These are phyloP conservation scores for Polydrusus pterygomalis DNA, from an alignment of 2,888 invertebrate genomes.

Conservation along the genomic window DNA sequence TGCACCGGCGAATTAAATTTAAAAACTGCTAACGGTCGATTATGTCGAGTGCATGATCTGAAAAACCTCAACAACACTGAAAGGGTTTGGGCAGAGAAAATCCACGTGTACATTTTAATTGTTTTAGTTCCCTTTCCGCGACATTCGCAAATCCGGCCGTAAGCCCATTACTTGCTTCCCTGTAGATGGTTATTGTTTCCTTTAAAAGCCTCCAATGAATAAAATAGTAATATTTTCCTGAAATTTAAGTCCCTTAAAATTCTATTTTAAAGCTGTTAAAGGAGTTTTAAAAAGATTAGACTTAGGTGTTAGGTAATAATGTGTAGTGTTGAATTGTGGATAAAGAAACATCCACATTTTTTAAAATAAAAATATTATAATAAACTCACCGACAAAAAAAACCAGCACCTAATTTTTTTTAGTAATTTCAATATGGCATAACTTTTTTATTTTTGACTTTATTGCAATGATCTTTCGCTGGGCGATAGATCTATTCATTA, in stretches of 20 bases:
- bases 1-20: slow-evolving; percentile 11
- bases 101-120: slow-evolving; percentile 49
- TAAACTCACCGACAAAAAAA: no score
- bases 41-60: slow-evolving; percentile 25
- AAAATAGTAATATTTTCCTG: slow-evolving; percentile 40
- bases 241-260: slow-evolving; percentile 31
- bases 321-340: no score
- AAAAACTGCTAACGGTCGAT: slow-evolving; percentile 24
- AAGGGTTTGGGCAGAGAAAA: slow-evolving; percentile 22
- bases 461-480: no score
- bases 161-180: slow-evolving; percentile 24
- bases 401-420: no score
- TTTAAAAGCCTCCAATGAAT: slow-evolving; percentile 33
- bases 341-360: no score
- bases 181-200: slow-evolving; percentile 33
- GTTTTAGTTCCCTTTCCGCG: slow-evolving; percentile 47
- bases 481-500: no score
- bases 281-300: background rate
- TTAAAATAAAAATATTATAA: no score
- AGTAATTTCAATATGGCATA: no score
- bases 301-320: no score
- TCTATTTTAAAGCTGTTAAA: slow-evolving; percentile 19
- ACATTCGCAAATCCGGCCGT: slow-evolving; percentile 42
- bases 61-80: slow-evolving; percentile 29
- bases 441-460: no score